Base-by-base conservation (phyloP, 2,888 invertebrate species). In the Oscheius sp. region DNA sequence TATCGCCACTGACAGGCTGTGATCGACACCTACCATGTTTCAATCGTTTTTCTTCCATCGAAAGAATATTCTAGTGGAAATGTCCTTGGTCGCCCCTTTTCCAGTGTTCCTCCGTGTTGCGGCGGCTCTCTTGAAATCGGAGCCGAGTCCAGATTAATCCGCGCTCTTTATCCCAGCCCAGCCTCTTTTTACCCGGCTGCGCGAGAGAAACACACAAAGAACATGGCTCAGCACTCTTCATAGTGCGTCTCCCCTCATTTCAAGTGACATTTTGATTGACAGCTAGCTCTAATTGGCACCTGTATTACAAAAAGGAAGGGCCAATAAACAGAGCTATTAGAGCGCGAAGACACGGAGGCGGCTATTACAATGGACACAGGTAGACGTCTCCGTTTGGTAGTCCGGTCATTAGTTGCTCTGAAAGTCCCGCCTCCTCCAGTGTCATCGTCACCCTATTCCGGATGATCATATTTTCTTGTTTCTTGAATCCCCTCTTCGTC, bases 61-160 rank as follows among this genome's bases (percentile, higher is more conserved):
- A 21, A 21, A 21, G 21, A 21, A 21, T 21, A 21, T 21, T 21
- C 21, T 21, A 21, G 21, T 21, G 21, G 21, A 7, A 42, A 42
- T 42, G 42, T 42, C 42, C 42, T 42, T 42, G 42, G 42, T 42
- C 3, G 42, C 42, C 42, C 42, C 42, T 42, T 42, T 42, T 7
- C 42, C 42, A 42, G 42, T 42, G 42, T 42, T 42, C 42, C 42
- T 42, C 42, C 42, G 42, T 42, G 42, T 42, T 42, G 42, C 47
- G 48, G 63, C 50, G 48, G 48, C 50, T 35, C 75, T 70, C 71
- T 75, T 71, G 59, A 59, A 58, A 60, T 75, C 75, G 29, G 60
- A 66, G 50, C 59, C 70, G 51, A 42, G 55, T 58, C 63, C 72
- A 50, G 62, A 62, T 72, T 72, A 60, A 62, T 63, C 48, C 72